Conservation (phyloP, 2,888 invertebrate genomes). For the Monoplex corrugatus region DNA sequence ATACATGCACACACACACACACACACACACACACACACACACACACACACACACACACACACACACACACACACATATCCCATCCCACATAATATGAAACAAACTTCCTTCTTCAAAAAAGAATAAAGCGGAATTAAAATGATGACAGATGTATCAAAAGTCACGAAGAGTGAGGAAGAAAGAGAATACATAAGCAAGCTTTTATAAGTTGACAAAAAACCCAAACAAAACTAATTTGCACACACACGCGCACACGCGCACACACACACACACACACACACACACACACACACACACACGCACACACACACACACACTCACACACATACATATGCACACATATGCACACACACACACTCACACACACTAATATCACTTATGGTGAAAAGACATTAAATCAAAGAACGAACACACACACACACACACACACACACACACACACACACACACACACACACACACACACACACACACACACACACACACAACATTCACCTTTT, state of each 20-base stretch:
- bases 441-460: not conserved
- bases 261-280: slow-evolving; percentile 3
- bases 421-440: not conserved
- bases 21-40: too few species aligned
- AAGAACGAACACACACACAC: not conserved
- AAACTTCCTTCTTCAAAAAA: not conserved
- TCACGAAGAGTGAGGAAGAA: not conserved
- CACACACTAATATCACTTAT: not conserved
- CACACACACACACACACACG: not conserved
- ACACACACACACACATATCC: not conserved
- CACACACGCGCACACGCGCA: not conserved
- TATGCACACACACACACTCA: not conserved
- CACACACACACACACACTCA: not conserved
- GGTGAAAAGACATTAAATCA: too few species aligned
- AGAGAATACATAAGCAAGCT: too few species aligned
- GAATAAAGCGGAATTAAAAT: not conserved
- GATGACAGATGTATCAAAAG: not conserved
- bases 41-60: not conserved
- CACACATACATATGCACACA: not conserved
- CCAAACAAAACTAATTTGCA: not conserved
- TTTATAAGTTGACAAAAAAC: too few species aligned
- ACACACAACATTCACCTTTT: too few species aligned
- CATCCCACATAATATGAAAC: not conserved
- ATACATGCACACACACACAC: not conserved
- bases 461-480: too few species aligned